phyloP scores from a whole-genome alignment of 1,140 invertebrate species.

The Achroia grisella region DNA sequence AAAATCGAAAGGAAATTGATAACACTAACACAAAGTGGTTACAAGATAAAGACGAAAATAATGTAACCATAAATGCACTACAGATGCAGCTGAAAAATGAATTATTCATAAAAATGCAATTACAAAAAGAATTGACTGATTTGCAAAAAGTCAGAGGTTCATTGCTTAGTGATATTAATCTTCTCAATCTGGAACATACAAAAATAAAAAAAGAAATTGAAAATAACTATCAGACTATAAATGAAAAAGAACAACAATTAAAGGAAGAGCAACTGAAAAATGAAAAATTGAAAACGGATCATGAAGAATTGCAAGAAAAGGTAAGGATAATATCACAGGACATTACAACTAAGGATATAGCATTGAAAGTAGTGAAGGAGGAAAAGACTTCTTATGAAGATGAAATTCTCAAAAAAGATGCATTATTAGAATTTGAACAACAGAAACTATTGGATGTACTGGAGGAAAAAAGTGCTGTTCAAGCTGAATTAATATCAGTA shows the following conservation, averaged over 20 bases:
- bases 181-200: constrained; percentile 7
- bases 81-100: constrained; percentile 43
- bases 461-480: constrained; percentile 9
- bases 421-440: constrained; percentile 4
- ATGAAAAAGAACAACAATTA: constrained; percentile 10
- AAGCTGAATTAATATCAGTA: constrained; percentile 4
- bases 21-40: constrained; percentile 26
- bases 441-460: constrained; percentile 1
- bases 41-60: constrained; percentile 35
- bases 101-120: constrained; percentile 32
- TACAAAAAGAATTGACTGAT: constrained; percentile 21
- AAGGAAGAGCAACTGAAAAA: constrained; percentile 10
- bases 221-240: constrained; percentile 15
- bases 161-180: constrained; percentile 12
- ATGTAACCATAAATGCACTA: constrained; percentile 29
- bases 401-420: constrained; percentile 7
- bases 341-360: too few relatives aligned
- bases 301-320: constrained; percentile 1
- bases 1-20: constrained; percentile 31
- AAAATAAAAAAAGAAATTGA: constrained; percentile 7
- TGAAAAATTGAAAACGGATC: constrained; percentile 1
- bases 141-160: constrained; percentile 10
- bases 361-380: constrained; percentile 22
- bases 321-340: neutral
- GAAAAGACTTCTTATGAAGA: constrained; percentile 19